Percentiles rank a stretch among this genome's conserved stretches.
These are phyloP conservation scores for Hippocampus comes DNA, from an alignment of 2,113 vertebrate species.

Conservation along the genomic window DNA sequence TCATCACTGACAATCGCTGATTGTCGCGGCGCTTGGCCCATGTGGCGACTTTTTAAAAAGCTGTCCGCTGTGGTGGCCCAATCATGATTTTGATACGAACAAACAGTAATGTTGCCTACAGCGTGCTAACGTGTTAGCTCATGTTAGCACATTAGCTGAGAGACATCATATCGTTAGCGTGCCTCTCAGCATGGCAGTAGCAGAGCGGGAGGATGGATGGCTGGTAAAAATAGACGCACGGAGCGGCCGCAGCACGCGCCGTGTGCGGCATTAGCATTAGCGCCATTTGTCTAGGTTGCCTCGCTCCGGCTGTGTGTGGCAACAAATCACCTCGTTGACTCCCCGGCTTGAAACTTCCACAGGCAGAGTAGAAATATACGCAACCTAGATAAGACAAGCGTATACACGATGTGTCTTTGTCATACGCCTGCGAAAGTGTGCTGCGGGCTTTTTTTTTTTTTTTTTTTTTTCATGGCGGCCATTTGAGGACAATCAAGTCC, in stretches of 20 bases:
- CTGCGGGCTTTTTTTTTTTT: not conserved
- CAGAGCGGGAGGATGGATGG: not conserved
- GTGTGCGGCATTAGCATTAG: not conserved
- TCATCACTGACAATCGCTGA: too few relatives aligned
- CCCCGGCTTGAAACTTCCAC: not conserved
- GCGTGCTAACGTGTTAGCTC: not conserved
- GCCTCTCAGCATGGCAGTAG: not conserved
- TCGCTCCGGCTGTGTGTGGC: not conserved
- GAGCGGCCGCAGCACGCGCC: not conserved
- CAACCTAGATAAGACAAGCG: not conserved
- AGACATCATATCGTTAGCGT: not conserved
- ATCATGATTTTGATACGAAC: too few relatives aligned
- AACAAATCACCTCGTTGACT: not conserved
- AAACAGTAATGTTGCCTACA: not conserved
- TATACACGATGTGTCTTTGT: not conserved
- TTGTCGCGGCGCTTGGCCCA: too few relatives aligned
- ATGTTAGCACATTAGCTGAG: not conserved
- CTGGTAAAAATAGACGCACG: not conserved
- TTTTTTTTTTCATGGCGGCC: not conserved
- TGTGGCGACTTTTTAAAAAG: too few relatives aligned
- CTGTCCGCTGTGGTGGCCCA: not conserved
- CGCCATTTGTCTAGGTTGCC: not conserved
- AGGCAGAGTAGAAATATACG: not conserved
- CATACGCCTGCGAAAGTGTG: not conserved
- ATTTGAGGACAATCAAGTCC: not conserved